A percentile compares a stretch with the other conserved stretches of the same genome.
phyloP scores from a whole-genome alignment of 2,888 invertebrate genomes.

The Mantis religiosa region DNA sequence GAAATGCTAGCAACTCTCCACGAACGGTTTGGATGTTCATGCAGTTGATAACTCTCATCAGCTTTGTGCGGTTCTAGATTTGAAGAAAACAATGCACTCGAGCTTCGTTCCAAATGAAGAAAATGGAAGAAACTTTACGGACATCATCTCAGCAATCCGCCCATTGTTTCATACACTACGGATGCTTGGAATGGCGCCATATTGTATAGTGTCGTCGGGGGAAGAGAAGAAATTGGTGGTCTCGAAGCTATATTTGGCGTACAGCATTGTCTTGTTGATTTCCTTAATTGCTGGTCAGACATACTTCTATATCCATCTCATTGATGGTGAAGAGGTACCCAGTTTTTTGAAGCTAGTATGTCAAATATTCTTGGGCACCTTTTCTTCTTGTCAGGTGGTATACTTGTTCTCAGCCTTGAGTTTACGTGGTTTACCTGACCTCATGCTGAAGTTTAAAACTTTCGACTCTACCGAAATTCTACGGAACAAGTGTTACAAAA shows the following conservation, averaged over 20 bases:
- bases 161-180: not conserved
- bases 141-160: not conserved
- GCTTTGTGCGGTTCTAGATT: no score
- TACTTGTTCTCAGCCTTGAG: not conserved
- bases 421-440: not conserved
- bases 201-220: not conserved
- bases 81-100: no score
- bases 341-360: not conserved
- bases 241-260: not conserved
- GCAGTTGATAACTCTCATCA: not conserved
- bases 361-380: not conserved
- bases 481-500: not conserved
- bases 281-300: not conserved
- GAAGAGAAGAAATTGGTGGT: not conserved
- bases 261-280: not conserved
- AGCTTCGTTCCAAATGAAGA: no score
- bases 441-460: not conserved
- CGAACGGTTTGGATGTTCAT: not conserved
- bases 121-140: not conserved
- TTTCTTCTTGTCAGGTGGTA: not conserved
- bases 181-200: not conserved
- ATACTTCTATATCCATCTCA: not conserved
- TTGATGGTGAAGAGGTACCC: not conserved
- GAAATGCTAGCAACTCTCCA: not conserved
- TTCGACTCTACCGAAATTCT: not conserved